These are phyloP conservation scores for Brachyhypopomus occidentalis DNA, from an alignment of 2,113 vertebrate genomes.

Conservation along the genomic window DNA sequence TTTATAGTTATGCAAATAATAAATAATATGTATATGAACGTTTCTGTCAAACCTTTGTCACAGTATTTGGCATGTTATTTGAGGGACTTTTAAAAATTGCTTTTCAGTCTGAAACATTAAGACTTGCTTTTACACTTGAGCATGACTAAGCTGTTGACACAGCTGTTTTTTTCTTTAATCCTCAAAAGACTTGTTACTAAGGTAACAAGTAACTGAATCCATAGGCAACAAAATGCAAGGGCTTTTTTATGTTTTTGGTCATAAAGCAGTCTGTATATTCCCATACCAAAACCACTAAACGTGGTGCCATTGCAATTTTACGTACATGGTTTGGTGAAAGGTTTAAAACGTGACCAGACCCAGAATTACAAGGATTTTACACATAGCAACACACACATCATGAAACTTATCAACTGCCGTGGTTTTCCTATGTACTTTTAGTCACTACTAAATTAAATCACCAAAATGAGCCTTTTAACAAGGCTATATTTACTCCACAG, in stretches of 20 bases:
- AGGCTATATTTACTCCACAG: conserved; percentile 26
- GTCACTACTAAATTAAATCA: conserved; percentile 46
- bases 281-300: conserved; percentile 74
- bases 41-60: conserved; percentile 59
- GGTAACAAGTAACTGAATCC: conserved; percentile 67
- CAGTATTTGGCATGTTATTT: conserved; percentile 3
- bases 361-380: conserved; percentile 71
- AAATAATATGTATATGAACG: conserved; percentile 64
- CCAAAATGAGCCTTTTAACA: conserved; percentile 12
- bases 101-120: conserved; percentile 23
- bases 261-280: conserved; percentile 71
- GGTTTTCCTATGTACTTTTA: conserved; percentile 57
- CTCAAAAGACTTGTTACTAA: conserved; percentile 64
- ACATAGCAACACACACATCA: conserved; percentile 62
- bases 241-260: conserved; percentile 64
- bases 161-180: conserved; percentile 67
- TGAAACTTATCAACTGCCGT: conserved; percentile 43
- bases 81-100: neutral
- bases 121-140: conserved; percentile 23
- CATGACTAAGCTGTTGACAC: conserved; percentile 30
- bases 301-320: conserved; percentile 70
- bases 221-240: conserved; percentile 65
- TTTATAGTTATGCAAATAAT: conserved; percentile 62
- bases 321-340: conserved; percentile 71
- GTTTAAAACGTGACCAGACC: conserved; percentile 72